These are phyloP conservation scores for Megaceryle alcyon DNA, from an alignment of 2,797 vertebrate species.

Conservation along the genomic window DNA sequence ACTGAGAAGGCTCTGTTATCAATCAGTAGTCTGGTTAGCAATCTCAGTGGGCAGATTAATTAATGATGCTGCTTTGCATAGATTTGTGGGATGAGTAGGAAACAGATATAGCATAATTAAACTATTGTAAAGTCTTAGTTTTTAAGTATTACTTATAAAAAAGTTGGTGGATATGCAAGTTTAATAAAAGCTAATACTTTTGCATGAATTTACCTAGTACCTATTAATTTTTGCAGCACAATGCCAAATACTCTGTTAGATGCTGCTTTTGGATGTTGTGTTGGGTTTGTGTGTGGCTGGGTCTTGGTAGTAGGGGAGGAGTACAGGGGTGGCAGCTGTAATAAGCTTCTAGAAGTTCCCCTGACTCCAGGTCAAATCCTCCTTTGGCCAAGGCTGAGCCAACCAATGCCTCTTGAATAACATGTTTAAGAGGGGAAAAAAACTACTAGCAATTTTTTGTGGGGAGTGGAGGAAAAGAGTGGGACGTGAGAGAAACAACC, in stretches of 20 bases:
- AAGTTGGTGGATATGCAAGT: not conserved
- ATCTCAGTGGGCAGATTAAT: not conserved
- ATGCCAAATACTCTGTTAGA: not conserved
- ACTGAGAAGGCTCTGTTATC: not conserved
- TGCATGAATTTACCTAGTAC: not conserved
- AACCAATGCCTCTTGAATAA: not conserved
- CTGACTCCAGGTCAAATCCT: not conserved
- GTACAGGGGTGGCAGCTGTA: not conserved
- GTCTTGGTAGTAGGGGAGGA: not conserved
- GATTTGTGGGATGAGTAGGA: not conserved
- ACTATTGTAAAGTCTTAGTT: not conserved
- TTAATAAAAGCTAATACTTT: constrained; percentile 23
- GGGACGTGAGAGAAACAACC: not conserved
- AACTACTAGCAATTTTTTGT: not conserved
- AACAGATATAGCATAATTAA: not conserved
- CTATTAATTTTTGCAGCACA: not conserved
- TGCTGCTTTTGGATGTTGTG: not conserved
- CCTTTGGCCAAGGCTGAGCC: not conserved
- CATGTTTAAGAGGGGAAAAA: not conserved
- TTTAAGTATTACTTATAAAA: constrained; percentile 1
- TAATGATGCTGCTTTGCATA: constrained; percentile 10
- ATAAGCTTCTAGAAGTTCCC: not conserved
- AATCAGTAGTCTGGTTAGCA: not conserved
- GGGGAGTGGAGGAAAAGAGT: not conserved
- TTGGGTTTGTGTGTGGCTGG: not conserved